Base-by-base conservation (phyloP, 2,888 invertebrate species). In the Acronicta psi region DNA sequence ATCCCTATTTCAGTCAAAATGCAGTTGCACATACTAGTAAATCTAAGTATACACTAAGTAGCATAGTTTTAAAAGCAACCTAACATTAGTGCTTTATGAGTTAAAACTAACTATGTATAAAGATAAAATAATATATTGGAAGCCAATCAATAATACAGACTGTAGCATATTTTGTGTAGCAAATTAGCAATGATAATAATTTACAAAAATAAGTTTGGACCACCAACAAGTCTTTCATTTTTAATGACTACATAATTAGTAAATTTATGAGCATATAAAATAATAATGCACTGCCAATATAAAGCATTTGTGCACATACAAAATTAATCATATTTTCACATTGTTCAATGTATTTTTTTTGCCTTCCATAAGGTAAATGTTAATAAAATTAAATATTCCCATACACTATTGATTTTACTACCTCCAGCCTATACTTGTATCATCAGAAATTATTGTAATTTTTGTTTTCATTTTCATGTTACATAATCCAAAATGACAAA, bases 1-100 rank as follows among this genome's bases (percentile, higher is more conserved):
- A 91, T 88, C 80, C 84, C 84, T 81, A 72, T 75, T 84, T 93
- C 93, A 93, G 93, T 93, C 92, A 91, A 83, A 88, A 88, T 88
- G 85, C 88, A 91, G 77, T 84, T 88, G 80, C 85, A 87, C 88
- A 86, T 85, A 75, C 86, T 88, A 89, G 72, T 82, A 81, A 79
- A 67, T 75, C 86, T 90, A 89, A 83, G 62, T 81, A 76, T 83
- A 87, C 62, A 81, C 88, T 88, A 90, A 86, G 75, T 85, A 88
- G 89, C 86, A 85, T 86, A 88, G 77, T 83, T 89, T 88, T 87
- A 84, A 90, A 92, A 94, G 92, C 92, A 88, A 89, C 84, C 84
- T 91, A 92, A 84, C 80, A 87, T 87, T 89, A 91, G 90, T 92
- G 91, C 90, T 90, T 82, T 81, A 83, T 84, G 81, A 80, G 82